A percentile compares a stretch with the other conserved stretches of the same genome.
phyloP scores from a whole-genome alignment of 1,140 invertebrate species.

The Agrypnia vestita region DNA sequence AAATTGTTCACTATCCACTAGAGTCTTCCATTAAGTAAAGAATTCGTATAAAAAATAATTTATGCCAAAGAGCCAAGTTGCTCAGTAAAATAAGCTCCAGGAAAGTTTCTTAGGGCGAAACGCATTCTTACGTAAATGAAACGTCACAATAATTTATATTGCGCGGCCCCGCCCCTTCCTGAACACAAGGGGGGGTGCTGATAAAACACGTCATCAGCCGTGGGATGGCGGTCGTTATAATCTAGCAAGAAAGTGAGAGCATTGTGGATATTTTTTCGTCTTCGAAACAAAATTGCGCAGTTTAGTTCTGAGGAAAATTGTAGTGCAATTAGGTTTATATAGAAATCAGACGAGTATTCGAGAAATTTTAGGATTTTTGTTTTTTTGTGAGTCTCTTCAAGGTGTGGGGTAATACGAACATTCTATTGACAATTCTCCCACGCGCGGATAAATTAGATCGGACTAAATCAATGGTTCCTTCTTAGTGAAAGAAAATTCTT shows the following conservation, averaged over 20 bases:
- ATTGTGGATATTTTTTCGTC: slow-evolving; percentile 1
- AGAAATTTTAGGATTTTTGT: too few relatives aligned
- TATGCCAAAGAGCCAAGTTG: neutral
- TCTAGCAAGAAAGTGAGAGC: neutral
- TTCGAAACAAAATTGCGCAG: too few relatives aligned
- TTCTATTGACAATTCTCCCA: too few relatives aligned
- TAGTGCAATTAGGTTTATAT: too few relatives aligned
- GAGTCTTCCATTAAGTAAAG: neutral
- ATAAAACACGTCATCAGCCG: slow-evolving; percentile 41
- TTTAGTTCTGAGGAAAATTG: too few relatives aligned
- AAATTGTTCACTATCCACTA: too few relatives aligned
- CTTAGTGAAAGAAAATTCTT: too few relatives aligned
- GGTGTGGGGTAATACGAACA: too few relatives aligned
- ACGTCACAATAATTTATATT: slow-evolving; percentile 53
- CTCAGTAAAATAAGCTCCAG: neutral
- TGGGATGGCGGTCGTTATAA: slow-evolving; percentile 35
- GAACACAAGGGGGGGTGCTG: slow-evolving; percentile 3
- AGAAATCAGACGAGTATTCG: too few relatives aligned
- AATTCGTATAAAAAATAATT: slow-evolving; percentile 14
- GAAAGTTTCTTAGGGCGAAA: slow-evolving; percentile 36
- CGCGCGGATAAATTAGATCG: too few relatives aligned
- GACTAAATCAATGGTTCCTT: too few relatives aligned
- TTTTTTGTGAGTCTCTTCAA: too few relatives aligned
- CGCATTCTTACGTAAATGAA: slow-evolving; percentile 54
- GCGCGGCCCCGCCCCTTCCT: neutral